These are phyloP conservation scores for Rosalia funebris DNA, from an alignment of 2,888 invertebrate species.

Conservation along the genomic window DNA sequence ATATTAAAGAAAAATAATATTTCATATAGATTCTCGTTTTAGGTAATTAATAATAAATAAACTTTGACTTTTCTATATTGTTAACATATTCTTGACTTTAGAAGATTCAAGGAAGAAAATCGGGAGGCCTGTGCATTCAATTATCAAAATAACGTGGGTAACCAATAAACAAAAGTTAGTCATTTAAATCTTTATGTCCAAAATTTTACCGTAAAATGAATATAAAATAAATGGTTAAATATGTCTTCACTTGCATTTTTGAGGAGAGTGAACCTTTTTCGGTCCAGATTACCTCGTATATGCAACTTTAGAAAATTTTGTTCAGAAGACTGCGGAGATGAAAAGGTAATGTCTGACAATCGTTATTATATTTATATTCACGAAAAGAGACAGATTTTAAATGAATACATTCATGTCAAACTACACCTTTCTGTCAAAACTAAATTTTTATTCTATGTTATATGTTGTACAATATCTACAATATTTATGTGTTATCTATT, in stretches of 20 bases:
- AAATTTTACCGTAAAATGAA: conserved; percentile 48
- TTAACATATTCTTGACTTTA: neutral
- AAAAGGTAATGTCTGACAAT: too few species aligned
- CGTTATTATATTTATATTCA: too few species aligned
- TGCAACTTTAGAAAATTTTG: conserved; percentile 38
- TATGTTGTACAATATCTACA: too few species aligned
- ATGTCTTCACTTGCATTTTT: conserved; percentile 42
- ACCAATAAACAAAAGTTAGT: conserved; percentile 40
- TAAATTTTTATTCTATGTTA: too few species aligned
- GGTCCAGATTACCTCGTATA: conserved; percentile 39
- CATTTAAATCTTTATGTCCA: conserved; percentile 39
- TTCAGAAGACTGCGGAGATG: conserved; percentile 44
- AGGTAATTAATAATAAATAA: too few species aligned
- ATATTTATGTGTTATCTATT: too few species aligned
- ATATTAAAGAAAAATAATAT: too few species aligned
- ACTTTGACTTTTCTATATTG: too few species aligned
- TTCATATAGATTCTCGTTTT: too few species aligned
- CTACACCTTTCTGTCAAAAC: too few species aligned
- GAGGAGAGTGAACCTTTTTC: conserved; percentile 42
- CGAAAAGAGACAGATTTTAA: too few species aligned
- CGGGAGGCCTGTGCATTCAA: conserved; percentile 21
- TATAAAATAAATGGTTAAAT: conserved; percentile 36
- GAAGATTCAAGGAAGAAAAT: conserved; percentile 3
- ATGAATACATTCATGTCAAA: too few species aligned
- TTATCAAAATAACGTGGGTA: conserved; percentile 32